These are phyloP conservation scores for Calycopis cecrops DNA, from an alignment of 1,140 invertebrate species.

Conservation along the genomic window DNA sequence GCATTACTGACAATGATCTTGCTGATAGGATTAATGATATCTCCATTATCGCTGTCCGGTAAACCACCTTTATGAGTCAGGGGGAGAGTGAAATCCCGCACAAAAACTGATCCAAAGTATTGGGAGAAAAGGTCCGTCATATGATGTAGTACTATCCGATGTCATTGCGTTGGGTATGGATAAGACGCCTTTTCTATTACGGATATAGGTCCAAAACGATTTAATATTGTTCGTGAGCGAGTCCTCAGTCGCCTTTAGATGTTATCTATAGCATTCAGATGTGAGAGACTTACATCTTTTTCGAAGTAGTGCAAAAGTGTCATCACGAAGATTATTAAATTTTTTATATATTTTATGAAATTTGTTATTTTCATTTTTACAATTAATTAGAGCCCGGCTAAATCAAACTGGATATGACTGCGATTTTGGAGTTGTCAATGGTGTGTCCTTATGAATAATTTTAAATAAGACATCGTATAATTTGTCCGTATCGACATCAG, in stretches of 20 bases:
- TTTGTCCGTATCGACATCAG: constrained; percentile 9
- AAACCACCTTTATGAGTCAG: neutral
- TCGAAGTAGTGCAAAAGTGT: constrained; percentile 9
- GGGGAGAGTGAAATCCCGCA: neutral
- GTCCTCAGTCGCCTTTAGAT: no score
- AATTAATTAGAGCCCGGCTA: no score
- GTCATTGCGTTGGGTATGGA: constrained; percentile 10
- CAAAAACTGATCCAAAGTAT: constrained; percentile 17
- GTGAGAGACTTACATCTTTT: constrained; percentile 10
- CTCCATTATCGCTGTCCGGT: neutral
- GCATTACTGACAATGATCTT: neutral
- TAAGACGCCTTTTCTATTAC: constrained; percentile 7
- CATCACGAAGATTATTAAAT: constrained; percentile 19
- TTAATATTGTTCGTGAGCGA: no score
- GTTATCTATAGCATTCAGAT: no score
- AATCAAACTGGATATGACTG: no score
- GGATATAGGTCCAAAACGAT: constrained; percentile 12
- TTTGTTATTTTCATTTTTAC: no score
- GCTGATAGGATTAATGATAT: no score
- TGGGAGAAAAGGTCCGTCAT: neutral
- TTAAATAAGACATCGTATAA: constrained; percentile 15
- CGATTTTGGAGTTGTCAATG: neutral
- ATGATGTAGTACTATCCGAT: neutral
- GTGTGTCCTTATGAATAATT: constrained; percentile 4
- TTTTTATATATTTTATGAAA: no score